Conservation (phyloP, 2,888 invertebrate genomes). For the Eilema caniola region DNA sequence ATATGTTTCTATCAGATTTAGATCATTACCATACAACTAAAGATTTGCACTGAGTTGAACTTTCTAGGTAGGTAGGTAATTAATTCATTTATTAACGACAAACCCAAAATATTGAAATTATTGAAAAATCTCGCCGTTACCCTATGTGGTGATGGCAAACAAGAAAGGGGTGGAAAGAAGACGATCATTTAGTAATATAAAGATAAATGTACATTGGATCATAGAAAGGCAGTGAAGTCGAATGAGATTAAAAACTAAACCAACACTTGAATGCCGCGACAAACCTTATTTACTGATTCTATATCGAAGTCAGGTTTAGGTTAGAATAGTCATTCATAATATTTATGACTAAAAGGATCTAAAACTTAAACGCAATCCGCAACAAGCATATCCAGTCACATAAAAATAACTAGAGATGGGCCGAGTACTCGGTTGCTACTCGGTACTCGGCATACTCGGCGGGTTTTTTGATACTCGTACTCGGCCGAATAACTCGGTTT, state of each 20-base stretch:
- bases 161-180: neutral
- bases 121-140: too few species aligned
- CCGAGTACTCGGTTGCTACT: too few species aligned
- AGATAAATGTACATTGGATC: neutral
- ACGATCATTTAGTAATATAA: neutral
- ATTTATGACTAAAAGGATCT: neutral
- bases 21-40: neutral
- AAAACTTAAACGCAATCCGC: neutral
- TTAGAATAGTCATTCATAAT: neutral
- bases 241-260: neutral
- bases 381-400: constrained; percentile 13
- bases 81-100: too few species aligned
- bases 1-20: neutral
- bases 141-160: neutral
- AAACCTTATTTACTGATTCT: neutral
- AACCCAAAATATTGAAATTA: too few species aligned
- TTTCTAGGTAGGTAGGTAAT: too few species aligned
- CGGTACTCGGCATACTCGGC: too few species aligned
- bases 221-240: neutral
- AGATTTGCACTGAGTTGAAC: too few species aligned
- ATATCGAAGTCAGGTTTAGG: neutral
- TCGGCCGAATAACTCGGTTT: too few species aligned
- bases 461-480: too few species aligned
- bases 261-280: neutral
- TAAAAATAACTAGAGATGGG: too few species aligned